Conservation (phyloP, 2,888 invertebrate genomes). For the Fissipunctia ypsillon region DNA sequence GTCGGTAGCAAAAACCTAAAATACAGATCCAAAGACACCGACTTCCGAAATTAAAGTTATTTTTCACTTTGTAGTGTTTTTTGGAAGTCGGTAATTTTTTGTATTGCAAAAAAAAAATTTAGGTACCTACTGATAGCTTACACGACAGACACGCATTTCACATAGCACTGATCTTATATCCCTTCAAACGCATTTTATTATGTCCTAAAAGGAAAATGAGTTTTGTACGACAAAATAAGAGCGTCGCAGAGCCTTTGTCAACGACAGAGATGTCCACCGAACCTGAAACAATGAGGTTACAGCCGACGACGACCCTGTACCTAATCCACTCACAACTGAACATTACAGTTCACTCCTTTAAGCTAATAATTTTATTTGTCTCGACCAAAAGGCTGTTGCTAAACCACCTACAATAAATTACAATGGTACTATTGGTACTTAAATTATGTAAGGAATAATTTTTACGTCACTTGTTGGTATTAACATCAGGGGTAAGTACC, state of each 20-base stretch:
- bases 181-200: conserved; percentile 12
- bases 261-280: conserved; percentile 49
- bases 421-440: background rate
- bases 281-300: conserved; percentile 46
- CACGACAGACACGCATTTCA: conserved; percentile 4
- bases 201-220: conserved; percentile 16
- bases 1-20: no score
- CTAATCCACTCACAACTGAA: conserved; percentile 36
- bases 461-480: background rate
- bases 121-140: conserved; percentile 8
- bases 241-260: conserved; percentile 38
- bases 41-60: no score
- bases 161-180: conserved; percentile 24
- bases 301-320: conserved; percentile 32
- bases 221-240: conserved; percentile 38
- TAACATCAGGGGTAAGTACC: no score
- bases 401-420: background rate
- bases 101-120: no score
- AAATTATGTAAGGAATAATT: background rate
- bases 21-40: no score
- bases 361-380: conserved; percentile 43
- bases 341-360: conserved; percentile 25
- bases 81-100: no score
- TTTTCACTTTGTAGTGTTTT: no score
- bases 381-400: conserved; percentile 7